Base-by-base conservation (phyloP, 2,888 invertebrate genomes). In the Cinara cedri region DNA sequence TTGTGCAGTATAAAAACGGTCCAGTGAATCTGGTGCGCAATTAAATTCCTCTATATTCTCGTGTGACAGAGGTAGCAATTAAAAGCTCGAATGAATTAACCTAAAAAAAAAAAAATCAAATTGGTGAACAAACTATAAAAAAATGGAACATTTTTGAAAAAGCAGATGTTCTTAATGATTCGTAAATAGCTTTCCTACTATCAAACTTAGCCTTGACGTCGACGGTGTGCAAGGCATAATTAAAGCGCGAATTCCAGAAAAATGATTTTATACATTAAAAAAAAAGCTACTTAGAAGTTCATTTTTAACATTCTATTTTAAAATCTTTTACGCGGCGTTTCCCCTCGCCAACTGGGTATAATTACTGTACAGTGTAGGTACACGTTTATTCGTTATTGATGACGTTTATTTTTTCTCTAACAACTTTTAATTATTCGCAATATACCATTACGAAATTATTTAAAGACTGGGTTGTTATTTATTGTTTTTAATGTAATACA, bases 101-200 rank as follows among this genome's bases (percentile, higher is more conserved):
- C 26, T 34, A 34, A 10, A 62, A 62, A 34, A 70, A 55, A 44
- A 14, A 68, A 34, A 54, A 26, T 63, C 49, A 3, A 21, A 34
- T 6, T 34, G 34, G 34, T 34, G 6, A 34, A 34, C 3, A 34
- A 34, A 34, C n/a, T n/a, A 14, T 14, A 6, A 51, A 21, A 34
- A 44, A 49, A 49, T 26, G 19, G 21, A 13, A 16, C 26, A 54
- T 55, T 57, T 66, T 19, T 57, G 19, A 26, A 19, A 26, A 34
- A 68, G 19, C 66, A 66, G 66, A 55, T 68, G 76, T 76, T 76
- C 21, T 76, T 21, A 57, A 26, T 46, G 46, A 46, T 75, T 75
- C 44, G 54, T 75, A 51, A 75, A 54, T 75, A 63, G 51, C 16
- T 19, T 60, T 34, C 11, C 26, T 21, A n/a, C 72, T 19, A 8